These are phyloP conservation scores for Macroteleia sp. DNA, from an alignment of 2,888 invertebrate genomes.

Conservation along the genomic window DNA sequence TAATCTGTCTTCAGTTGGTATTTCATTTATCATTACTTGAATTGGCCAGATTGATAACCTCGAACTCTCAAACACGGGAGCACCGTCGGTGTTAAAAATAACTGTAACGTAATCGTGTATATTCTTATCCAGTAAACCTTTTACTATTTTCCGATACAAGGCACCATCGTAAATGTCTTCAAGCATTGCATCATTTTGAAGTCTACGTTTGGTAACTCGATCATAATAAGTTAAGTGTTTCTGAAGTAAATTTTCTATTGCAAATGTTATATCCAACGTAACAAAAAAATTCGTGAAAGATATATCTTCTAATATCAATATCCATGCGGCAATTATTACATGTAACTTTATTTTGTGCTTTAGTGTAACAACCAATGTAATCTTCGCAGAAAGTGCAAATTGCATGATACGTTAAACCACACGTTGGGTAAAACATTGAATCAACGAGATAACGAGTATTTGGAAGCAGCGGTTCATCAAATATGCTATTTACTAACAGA, in stretches of 20 bases:
- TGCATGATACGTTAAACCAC: not conserved
- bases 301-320: no score
- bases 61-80: conserved; percentile 17
- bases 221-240: conserved; percentile 3
- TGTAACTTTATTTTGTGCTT: not conserved
- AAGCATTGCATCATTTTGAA: not conserved
- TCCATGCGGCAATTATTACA: not conserved
- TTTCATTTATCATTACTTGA: conserved; percentile 11
- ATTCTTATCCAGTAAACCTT: not conserved
- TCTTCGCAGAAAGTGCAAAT: conserved; percentile 2
- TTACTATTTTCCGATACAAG: conserved; percentile 8
- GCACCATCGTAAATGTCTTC: conserved; percentile 18
- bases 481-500: not conserved
- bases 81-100: conserved; percentile 10
- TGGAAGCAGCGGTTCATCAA: not conserved
- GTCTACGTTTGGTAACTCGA: conserved; percentile 16
- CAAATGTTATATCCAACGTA: not conserved
- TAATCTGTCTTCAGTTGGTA: not conserved
- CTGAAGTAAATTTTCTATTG: conserved; percentile 8
- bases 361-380: not conserved
- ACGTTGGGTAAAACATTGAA: not conserved
- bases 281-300: conserved; percentile 12
- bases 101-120: conserved; percentile 12
- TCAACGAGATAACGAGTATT: not conserved
- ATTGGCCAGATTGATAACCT: conserved; percentile 13